Percentiles rank a stretch among this genome's conserved stretches.
Conservation (phyloP, 2,113 vertebrate genomes). For the Gallinago undulata region DNA sequence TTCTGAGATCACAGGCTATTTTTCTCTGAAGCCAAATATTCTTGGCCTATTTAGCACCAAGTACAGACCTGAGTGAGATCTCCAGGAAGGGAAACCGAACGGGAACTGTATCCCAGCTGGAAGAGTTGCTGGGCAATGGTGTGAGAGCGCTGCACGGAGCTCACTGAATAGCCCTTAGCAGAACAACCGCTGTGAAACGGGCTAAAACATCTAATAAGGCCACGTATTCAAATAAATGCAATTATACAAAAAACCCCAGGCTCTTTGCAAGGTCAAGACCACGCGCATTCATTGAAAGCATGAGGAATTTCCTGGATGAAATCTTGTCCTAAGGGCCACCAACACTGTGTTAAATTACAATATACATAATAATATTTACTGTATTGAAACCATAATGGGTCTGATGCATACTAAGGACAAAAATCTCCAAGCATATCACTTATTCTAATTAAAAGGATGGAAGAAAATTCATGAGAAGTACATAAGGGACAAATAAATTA, state of each 20-base stretch:
- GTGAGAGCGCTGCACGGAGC: neutral
- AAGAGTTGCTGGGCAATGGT: neutral
- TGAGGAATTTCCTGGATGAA: neutral
- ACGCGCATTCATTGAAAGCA: fast-evolving
- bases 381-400: neutral
- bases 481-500: neutral
- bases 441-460: neutral
- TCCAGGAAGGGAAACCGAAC: neutral
- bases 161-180: neutral
- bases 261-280: neutral
- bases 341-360: neutral
- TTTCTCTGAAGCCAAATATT: neutral
- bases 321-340: neutral
- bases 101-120: neutral
- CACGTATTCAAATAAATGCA: neutral
- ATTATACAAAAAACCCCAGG: neutral
- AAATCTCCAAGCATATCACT: neutral
- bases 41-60: neutral
- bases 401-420: neutral
- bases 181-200: neutral
- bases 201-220: neutral
- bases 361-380: neutral
- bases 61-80: neutral
- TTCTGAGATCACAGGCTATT: neutral
- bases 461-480: neutral